phyloP scores from a whole-genome alignment of 2,888 invertebrate genomes.

The Apamea anceps region DNA sequence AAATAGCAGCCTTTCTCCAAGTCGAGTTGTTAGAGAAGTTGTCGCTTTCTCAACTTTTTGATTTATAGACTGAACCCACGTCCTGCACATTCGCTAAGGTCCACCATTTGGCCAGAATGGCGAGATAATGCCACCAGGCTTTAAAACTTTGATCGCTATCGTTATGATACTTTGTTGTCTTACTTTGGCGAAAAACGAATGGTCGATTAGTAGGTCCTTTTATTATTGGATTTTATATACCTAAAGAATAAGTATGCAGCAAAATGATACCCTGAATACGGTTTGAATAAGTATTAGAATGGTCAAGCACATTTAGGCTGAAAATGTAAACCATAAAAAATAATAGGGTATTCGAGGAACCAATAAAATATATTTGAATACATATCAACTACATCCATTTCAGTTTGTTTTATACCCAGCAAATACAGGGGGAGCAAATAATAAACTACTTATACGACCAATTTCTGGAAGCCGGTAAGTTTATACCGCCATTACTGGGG shows the following conservation, averaged over 20 bases:
- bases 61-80: slow-evolving; percentile 72
- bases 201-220: not conserved
- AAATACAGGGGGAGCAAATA: slow-evolving; percentile 61
- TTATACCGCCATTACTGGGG: slow-evolving; percentile 74
- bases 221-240: not conserved
- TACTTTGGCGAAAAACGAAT: slow-evolving; percentile 32
- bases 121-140: slow-evolving; percentile 71
- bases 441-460: slow-evolving; percentile 67
- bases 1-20: slow-evolving; percentile 75
- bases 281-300: slow-evolving; percentile 19
- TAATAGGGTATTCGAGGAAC: slow-evolving; percentile 18
- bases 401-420: slow-evolving; percentile 53
- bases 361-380: slow-evolving; percentile 57
- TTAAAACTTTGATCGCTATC: slow-evolving; percentile 70
- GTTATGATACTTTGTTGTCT: slow-evolving; percentile 50
- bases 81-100: slow-evolving; percentile 74
- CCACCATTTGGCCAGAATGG: slow-evolving; percentile 76
- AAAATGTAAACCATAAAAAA: slow-evolving; percentile 36
- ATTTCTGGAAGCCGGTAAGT: slow-evolving; percentile 68
- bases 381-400: slow-evolving; percentile 46
- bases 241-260: not conserved
- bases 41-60: slow-evolving; percentile 79
- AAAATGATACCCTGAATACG: not conserved
- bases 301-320: slow-evolving; percentile 16
- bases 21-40: slow-evolving; percentile 73